Evolutionary conservation across 2,888 invertebrate species (phyloP), one percentile per base, ranked within the genome.

Genomic region (Heliconius aoede): DNA sequence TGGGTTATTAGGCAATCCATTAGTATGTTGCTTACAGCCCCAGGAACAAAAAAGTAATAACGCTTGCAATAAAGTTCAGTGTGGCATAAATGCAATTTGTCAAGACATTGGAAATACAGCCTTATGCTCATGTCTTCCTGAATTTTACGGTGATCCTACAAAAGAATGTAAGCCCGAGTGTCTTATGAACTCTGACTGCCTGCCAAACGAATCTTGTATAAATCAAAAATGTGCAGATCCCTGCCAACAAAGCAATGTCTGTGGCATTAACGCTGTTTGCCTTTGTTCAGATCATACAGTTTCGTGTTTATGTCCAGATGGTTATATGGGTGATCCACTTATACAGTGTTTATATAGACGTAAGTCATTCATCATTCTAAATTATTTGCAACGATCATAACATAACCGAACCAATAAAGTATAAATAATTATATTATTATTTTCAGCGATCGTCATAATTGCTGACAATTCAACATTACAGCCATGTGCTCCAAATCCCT

Each of bases 211-310:
- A 87, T 96, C 97, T 24, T 98, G 98, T 86, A 91, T 97, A 21
- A 96, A 97, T 84, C 95, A 96, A 83, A 96, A 96, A 85, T 97
- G 98, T 85, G 89, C 95, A 76, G 96, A 97, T 90, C 97, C 97
- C 30, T 98, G 98, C 86, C 87, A 93, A 8, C 91, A 95, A 55
- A 95, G 95, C 65, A 95, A 95, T 80, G 91, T 97, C 62, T 98
- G 98, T 86, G 98, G 98, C 73, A 93, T 97, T 18, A 96, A 97
- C 86, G 97, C 98, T 24, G 94, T 96, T 73, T 98, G 98, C 86
- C 94, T 95, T 83, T 97, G 97, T 61, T 95, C 96, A 51, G 96
- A 97, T 85, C 98, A 98, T 85, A 96, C 97, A 5, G 97, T 98
- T n/a, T 96, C 96, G 36, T 98, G 98, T 86, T 91, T 95, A 68